These are phyloP conservation scores for Elmis aenea DNA, from an alignment of 2,888 invertebrate species.

Conservation along the genomic window DNA sequence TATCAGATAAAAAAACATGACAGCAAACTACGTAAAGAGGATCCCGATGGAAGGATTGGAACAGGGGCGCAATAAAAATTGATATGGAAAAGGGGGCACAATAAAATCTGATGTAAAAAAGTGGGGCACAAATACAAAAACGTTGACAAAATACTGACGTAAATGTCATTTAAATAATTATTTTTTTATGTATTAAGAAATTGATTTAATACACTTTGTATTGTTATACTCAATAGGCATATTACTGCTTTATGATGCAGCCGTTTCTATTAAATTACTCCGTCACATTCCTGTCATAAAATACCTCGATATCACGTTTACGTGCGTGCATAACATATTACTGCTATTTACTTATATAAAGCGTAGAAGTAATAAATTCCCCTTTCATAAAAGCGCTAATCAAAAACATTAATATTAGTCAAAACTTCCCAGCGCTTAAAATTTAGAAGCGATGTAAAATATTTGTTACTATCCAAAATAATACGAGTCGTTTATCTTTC, in stretches of 20 bases:
- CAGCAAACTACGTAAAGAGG: too few species aligned
- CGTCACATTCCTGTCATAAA: slow-evolving; percentile 15
- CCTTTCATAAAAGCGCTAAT: slow-evolving; percentile 21
- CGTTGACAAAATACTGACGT: too few species aligned
- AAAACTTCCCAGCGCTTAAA: slow-evolving; percentile 19
- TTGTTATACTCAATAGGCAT: slow-evolving; percentile 22
- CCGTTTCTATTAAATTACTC: slow-evolving; percentile 14
- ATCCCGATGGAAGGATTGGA: too few species aligned
- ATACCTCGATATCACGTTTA: slow-evolving; percentile 9
- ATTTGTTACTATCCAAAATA: slow-evolving; percentile 34
- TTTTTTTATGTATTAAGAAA: slow-evolving; percentile 17
- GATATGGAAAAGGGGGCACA: too few species aligned
- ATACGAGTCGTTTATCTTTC: slow-evolving; percentile 33
- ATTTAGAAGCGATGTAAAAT: slow-evolving; percentile 32
- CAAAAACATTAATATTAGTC: slow-evolving; percentile 28
- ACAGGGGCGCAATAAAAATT: too few species aligned
- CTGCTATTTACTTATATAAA: slow-evolving; percentile 19
- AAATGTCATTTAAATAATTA: slow-evolving; percentile 10
- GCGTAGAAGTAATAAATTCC: slow-evolving; percentile 17
- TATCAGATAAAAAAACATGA: too few species aligned
- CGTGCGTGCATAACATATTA: slow-evolving; percentile 13
- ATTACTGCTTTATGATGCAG: slow-evolving; percentile 16
- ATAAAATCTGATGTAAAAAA: too few species aligned
- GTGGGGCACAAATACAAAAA: too few species aligned
- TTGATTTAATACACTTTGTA: slow-evolving; percentile 17